phyloP scores from a whole-genome alignment of 2,888 invertebrate species.

The Amphipoea oculea region DNA sequence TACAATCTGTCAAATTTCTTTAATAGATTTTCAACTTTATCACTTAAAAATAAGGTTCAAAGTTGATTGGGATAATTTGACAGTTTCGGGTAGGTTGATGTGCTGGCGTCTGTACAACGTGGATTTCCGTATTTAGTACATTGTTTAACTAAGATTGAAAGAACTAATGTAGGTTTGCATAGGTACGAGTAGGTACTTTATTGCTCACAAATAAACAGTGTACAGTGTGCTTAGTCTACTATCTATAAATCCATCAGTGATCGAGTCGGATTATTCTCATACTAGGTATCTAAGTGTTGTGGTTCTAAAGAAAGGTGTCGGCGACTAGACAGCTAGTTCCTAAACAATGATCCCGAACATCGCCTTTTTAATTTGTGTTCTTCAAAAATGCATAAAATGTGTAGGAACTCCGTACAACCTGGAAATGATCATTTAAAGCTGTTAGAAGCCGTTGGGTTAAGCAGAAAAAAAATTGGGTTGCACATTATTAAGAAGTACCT shows the following conservation, averaged over 20 bases:
- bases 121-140: not conserved
- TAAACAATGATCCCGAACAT: not conserved
- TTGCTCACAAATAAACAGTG: not conserved
- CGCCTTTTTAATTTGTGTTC: constrained; percentile 32
- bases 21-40: no score
- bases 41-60: no score
- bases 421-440: not conserved
- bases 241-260: not conserved
- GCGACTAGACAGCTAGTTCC: not conserved
- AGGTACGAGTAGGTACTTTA: not conserved
- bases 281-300: not conserved
- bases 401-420: constrained; percentile 69
- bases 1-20: no score
- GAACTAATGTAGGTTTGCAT: not conserved
- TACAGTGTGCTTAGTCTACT: no score
- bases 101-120: not conserved
- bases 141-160: not conserved
- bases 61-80: no score
- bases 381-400: constrained; percentile 56
- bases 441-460: not conserved
- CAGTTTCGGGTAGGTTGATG: no score
- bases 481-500: not conserved
- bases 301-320: not conserved
- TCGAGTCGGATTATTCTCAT: not conserved
- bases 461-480: not conserved